Evolutionary conservation across 2,113 vertebrate genomes (phyloP).

Genomic region (Poecile atricapillus): DNA sequence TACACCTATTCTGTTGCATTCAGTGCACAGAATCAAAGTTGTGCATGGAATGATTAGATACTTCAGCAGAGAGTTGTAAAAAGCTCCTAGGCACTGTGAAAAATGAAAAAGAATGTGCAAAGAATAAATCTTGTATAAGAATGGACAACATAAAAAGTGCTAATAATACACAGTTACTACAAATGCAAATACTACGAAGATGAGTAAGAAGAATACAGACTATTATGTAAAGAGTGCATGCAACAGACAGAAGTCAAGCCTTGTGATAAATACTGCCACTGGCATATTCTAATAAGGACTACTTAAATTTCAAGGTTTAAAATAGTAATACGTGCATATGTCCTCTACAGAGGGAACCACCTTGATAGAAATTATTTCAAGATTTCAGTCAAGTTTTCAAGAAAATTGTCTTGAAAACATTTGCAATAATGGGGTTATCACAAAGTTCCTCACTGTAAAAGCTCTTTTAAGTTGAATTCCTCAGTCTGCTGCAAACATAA

Average conservation of each 20-base stretch:
- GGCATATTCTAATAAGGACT: background rate
- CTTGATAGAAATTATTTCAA: background rate
- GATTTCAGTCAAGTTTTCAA: background rate
- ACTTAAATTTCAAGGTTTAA: background rate
- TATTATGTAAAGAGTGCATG: background rate
- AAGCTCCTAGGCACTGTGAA: background rate
- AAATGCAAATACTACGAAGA: background rate
- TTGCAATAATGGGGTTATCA: background rate
- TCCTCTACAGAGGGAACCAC: background rate
- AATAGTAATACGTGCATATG: accelerated
- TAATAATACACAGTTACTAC: background rate
- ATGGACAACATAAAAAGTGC: background rate
- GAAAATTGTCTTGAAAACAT: background rate
- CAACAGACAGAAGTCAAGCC: background rate
- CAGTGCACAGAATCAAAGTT: background rate
- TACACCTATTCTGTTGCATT: background rate
- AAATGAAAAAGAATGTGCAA: background rate
- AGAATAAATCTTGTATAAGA: background rate
- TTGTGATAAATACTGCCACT: background rate
- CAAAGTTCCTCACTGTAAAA: background rate
- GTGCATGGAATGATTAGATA: background rate
- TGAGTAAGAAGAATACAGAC: background rate
- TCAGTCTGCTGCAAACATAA: background rate
- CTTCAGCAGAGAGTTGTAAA: background rate
- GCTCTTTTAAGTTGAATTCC: background rate